Conservation (phyloP, 30 jellyfish, hydroid and myxozoan species). For the Turritopsis dohrnii region DNA sequence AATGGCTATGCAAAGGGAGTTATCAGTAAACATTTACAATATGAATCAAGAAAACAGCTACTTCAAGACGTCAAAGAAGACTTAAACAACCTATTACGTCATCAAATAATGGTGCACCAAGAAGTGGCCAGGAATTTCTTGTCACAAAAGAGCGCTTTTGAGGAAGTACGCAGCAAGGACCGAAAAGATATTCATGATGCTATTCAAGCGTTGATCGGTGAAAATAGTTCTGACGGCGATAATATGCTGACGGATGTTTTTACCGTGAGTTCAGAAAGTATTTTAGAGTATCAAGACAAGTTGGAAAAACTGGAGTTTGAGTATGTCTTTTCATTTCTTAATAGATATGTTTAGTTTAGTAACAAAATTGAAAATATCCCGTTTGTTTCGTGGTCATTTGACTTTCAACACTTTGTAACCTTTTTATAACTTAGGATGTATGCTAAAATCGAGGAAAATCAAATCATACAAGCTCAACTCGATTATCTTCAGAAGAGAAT, state of each 20-base stretch:
- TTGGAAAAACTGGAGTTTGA: conserved; percentile 21
- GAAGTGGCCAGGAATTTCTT: conserved; percentile 17
- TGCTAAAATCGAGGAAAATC: conserved; percentile 53
- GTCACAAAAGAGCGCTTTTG: conserved; percentile 14
- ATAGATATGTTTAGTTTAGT: too few species aligned
- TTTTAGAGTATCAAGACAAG: conserved; percentile 9
- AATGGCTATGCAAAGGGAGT: conserved; percentile 1
- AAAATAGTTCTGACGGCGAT: neutral
- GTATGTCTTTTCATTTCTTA: conserved; percentile 9
- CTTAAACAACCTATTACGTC: neutral
- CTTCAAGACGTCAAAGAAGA: conserved; percentile 9
- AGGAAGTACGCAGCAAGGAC: conserved; percentile 13
- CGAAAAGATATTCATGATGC: conserved; percentile 31
- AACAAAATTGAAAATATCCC: too few species aligned
- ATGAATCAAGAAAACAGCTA: conserved; percentile 16
- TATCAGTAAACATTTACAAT: neutral
- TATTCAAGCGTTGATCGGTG: neutral
- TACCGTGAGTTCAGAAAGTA: neutral
- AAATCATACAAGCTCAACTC: conserved; percentile 37
- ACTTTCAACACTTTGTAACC: too few species aligned
- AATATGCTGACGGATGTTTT: neutral
- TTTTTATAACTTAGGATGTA: conserved; percentile 37
- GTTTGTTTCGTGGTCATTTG: too few species aligned
- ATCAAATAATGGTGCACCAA: conserved; percentile 22
- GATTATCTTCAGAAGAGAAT: conserved; percentile 38